These are phyloP conservation scores for Aramus guarauna DNA, from an alignment of 2,113 vertebrate genomes.

Conservation along the genomic window DNA sequence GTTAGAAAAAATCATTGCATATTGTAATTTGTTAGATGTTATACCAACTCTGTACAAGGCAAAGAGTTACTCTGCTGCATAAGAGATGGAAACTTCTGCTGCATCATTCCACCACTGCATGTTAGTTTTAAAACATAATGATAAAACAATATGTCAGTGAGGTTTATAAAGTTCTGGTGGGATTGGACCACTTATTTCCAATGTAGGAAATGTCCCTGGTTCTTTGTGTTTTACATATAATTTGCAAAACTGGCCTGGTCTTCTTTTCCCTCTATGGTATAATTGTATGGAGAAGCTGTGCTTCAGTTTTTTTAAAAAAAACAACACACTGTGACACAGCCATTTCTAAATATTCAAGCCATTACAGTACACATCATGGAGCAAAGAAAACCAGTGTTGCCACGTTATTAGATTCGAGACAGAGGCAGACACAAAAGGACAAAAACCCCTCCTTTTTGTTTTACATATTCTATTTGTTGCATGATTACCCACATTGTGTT, in stretches of 20 bases:
- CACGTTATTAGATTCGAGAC: neutral
- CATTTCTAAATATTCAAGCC: neutral
- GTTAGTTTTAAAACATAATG: neutral
- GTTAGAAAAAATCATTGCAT: neutral
- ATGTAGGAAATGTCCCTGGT: neutral
- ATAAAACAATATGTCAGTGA: neutral
- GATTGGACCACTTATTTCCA: neutral
- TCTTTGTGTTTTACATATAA: neutral
- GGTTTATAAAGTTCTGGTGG: neutral
- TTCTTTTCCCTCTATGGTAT: neutral
- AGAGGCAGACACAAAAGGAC: neutral
- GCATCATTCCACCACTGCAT: neutral
- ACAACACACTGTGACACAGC: neutral
- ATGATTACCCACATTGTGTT: rapidly evolving
- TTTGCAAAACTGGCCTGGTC: neutral
- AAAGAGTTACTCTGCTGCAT: neutral
- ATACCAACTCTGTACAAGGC: neutral
- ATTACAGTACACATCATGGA: rapidly evolving
- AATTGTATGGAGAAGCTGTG: neutral
- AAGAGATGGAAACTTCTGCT: neutral
- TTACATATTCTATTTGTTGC: neutral
- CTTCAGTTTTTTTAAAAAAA: neutral
- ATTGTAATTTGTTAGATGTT: neutral
- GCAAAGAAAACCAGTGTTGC: neutral
- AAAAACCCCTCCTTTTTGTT: rapidly evolving